Conservation (phyloP, 64 coral and sea anemone genomes). For the Pocillopora verrucosa region DNA sequence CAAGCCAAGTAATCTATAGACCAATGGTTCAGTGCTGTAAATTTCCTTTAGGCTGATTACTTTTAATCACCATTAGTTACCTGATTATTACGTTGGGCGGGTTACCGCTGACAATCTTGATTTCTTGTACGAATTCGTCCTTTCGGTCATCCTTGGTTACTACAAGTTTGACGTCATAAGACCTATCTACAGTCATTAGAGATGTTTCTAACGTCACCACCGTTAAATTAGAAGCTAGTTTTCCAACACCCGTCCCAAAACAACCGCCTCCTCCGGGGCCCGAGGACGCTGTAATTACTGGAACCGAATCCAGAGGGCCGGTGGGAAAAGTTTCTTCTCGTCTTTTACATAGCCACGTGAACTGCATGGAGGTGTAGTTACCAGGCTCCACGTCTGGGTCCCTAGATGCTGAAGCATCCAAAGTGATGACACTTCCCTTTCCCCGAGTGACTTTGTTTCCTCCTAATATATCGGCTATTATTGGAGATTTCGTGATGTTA, state of each 20-base stretch:
- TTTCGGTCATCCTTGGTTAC: constrained; percentile 33
- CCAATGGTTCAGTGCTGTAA: background rate
- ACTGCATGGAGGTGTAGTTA: constrained; percentile 44
- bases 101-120: constrained; percentile 70
- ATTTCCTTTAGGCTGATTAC: too few species aligned
- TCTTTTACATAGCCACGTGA: constrained; percentile 82
- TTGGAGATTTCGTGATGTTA: background rate
- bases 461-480: constrained; percentile 64
- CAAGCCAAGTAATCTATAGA: background rate
- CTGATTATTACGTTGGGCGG: constrained; percentile 71
- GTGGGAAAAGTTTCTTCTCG: constrained; percentile 47
- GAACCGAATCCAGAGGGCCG: background rate
- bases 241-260: constrained; percentile 85
- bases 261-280: constrained; percentile 56
- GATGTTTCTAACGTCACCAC: constrained; percentile 42
- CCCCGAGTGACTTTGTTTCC: constrained; percentile 44
- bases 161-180: constrained; percentile 69
- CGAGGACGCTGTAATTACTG: background rate
- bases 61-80: constrained; percentile 22
- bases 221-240: constrained; percentile 3
- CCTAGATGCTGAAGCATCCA: constrained; percentile 49
- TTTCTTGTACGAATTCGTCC: constrained; percentile 49
- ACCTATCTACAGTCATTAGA: constrained; percentile 41
- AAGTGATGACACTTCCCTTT: constrained; percentile 9
- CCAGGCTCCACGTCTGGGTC: constrained; percentile 50